phyloP scores from a whole-genome alignment of 2,888 invertebrate species.

The Pristionchus maxplancki region DNA sequence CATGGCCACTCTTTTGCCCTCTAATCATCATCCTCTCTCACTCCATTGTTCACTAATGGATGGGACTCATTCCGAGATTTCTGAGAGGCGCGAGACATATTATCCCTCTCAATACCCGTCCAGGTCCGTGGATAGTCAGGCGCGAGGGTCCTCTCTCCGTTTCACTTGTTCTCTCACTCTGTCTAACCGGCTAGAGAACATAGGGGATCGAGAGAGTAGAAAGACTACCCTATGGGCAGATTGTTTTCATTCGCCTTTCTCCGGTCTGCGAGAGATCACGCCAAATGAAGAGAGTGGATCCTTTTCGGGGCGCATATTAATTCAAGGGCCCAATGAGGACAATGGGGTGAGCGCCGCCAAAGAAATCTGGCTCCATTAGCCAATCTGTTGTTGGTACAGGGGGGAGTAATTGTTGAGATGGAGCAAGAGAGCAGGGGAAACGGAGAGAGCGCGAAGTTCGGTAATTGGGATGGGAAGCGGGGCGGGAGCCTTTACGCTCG shows the following conservation, averaged over 20 bases:
- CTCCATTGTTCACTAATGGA: slow-evolving; percentile 33
- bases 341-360: slow-evolving; percentile 11
- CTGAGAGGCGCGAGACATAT: slow-evolving; percentile 8
- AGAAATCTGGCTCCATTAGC: background rate
- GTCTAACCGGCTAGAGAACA: too few species aligned
- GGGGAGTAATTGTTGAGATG: background rate
- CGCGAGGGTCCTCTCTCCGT: too few species aligned
- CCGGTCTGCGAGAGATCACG: background rate
- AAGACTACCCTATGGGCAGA: background rate
- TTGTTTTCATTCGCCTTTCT: background rate
- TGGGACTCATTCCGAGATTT: slow-evolving; percentile 7
- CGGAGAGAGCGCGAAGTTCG: too few species aligned
- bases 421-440: too few species aligned
- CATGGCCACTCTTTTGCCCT: background rate
- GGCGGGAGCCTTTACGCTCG: background rate
- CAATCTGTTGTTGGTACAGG: slow-evolving; percentile 6
- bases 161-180: too few species aligned
- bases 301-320: slow-evolving; percentile 15
- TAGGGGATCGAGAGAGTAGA: background rate
- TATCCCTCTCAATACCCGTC: background rate
- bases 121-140: too few species aligned
- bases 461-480: background rate
- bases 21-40: background rate
- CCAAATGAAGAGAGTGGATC: background rate
- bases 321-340: background rate